Conservation (phyloP, 2,797 vertebrate genomes). For the Coendou prehensilis region DNA sequence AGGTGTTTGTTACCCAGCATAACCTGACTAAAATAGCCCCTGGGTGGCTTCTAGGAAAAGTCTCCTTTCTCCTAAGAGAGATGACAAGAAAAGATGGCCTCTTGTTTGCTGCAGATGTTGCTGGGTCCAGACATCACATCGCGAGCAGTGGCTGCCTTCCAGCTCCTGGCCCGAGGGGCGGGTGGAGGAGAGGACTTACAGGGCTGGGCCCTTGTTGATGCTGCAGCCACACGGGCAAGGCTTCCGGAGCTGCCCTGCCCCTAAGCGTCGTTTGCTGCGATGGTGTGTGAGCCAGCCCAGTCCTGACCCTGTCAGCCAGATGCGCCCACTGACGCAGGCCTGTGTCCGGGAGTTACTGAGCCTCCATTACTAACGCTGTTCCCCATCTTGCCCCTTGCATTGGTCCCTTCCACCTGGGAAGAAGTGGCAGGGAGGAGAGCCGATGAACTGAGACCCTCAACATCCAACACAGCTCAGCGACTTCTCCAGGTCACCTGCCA, state of each 20-base stretch:
- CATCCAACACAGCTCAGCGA: not conserved
- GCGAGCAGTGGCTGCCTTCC: fast-evolving
- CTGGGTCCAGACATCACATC: not conserved
- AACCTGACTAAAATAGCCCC: not conserved
- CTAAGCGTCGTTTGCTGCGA: not conserved
- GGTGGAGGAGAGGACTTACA: not conserved
- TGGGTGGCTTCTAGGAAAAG: not conserved
- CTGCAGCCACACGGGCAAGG: not conserved
- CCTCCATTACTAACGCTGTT: not conserved
- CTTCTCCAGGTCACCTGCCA: not conserved
- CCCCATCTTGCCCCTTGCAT: not conserved
- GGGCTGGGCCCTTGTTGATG: not conserved
- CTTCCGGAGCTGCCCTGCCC: not conserved
- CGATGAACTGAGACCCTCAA: not conserved
- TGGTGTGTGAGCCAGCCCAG: too few relatives aligned
- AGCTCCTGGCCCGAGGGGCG: not conserved
- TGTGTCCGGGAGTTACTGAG: not conserved
- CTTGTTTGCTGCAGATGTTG: not conserved
- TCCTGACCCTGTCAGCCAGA: not conserved
- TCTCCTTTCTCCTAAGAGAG: not conserved
- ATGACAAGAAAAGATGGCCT: not conserved
- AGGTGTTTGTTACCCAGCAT: not conserved
- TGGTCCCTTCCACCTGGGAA: not conserved
- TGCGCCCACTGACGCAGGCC: not conserved
- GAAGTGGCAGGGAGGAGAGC: not conserved